A percentile compares a stretch with the other conserved stretches of the same genome.
phyloP scores from a whole-genome alignment of 1,140 invertebrate genomes.

The Drosophila teissieri region DNA sequence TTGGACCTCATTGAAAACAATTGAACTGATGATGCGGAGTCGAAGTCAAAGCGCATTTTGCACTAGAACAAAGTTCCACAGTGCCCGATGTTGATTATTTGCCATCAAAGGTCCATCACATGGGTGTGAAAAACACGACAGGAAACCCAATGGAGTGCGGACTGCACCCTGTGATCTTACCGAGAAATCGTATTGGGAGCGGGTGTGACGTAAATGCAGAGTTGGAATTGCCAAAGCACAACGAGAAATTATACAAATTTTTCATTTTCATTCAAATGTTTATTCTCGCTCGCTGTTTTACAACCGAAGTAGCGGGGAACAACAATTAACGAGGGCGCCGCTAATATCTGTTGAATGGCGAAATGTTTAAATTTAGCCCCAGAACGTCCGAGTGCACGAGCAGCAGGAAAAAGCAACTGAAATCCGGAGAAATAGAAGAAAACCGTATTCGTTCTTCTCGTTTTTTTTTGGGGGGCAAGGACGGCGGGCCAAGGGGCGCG shows the following conservation, averaged over 20 bases:
- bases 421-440: constrained; percentile 36
- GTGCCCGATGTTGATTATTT: constrained; percentile 11
- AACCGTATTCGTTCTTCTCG: constrained; percentile 17
- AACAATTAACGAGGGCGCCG: constrained; percentile 59
- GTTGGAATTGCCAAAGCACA: constrained; percentile 23
- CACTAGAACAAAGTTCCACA: constrained; percentile 28
- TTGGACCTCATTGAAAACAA: constrained; percentile 42
- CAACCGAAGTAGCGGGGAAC: constrained; percentile 36
- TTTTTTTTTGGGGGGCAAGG: constrained; percentile 12
- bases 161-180: constrained; percentile 11
- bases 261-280: constrained; percentile 53
- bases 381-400: neutral
- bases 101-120: constrained; percentile 35
- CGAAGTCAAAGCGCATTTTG: constrained; percentile 21
- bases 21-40: constrained; percentile 31
- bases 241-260: constrained; percentile 37
- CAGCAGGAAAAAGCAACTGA: constrained; percentile 22
- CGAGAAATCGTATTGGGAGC: neutral
- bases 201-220: constrained; percentile 25
- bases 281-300: constrained; percentile 48
- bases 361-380: constrained; percentile 71
- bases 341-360: constrained; percentile 65
- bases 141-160: neutral
- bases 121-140: constrained; percentile 29
- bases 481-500: constrained; percentile 14